Evolutionary conservation across 2,888 invertebrate species (phyloP), one percentile per base, ranked within the genome.

Genomic region (Metacarcinus magister): DNA sequence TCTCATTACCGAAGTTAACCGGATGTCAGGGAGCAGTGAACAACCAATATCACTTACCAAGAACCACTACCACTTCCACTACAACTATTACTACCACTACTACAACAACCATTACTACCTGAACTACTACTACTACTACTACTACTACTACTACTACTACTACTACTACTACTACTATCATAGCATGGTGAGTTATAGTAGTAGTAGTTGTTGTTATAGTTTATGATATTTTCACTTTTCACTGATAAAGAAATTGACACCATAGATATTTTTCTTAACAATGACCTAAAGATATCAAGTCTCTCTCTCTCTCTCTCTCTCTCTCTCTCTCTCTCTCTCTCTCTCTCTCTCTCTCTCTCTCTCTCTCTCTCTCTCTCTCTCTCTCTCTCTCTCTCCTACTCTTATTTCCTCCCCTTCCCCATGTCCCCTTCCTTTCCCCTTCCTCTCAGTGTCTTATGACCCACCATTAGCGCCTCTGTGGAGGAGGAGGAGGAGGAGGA

Each of bases 1-100:
- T 67, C 93, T 60, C 39, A 28, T 93, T 93, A 82, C 82, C 82
- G 82, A 28, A 82, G 4, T 32, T 82, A 82, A 82, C 82, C 82
- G 82, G 82, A 82, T 32, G 82, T 82, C 82, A 32, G 32, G 82
- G 82, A 32, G 19, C 28, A 82, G 82, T 23, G 82, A 82, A 82
- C 82, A 82, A 82, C 82, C 82, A 32, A 28, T 82, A 82, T 82
- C 82, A 46, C 46, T 43, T 91, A 43, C 43, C 7, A 91, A 91
- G n/a, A n/a, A 43, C 8, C n/a, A 91, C 91, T 91, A 91, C 91
- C 43, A 91, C 44, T 28, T 89, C 91, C n/a, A 32, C 91, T 39
- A 43, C 91, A 46, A n/a, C 46, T n/a, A 46, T 46, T 91, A 46
- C 91, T 16, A 44, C 43, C 44, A 44, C 91, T 23, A 43, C 91